Base-by-base conservation (phyloP, 2,888 invertebrate species). In the Xestoiulus laeticollis region DNA sequence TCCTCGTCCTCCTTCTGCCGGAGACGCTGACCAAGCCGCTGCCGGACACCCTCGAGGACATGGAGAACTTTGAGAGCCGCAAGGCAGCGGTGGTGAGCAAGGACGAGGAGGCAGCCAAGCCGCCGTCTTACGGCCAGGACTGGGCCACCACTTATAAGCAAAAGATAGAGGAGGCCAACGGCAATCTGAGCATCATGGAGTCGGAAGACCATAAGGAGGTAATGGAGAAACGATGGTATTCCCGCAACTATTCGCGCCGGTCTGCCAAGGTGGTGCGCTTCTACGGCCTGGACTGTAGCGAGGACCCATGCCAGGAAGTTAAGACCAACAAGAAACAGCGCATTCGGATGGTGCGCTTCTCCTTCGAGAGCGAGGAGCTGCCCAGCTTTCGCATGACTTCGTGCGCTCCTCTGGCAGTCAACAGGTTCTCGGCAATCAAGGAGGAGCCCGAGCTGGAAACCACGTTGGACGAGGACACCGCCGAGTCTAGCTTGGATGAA, bases 1-100 rank as follows among this genome's bases (percentile, higher is more conserved):
- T 88, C 33, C 86, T 89, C 10, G 88, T 88, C 0, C 85, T 89
- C 10, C 85, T 89, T 85, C 84, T 89, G 22, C 89, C 89, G 10
- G 89, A 89, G 68, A 88, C 89, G n/a, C 78, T 83, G n/a, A 59
- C 68, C 43, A 87, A 87, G 33, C 85, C 89, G 16, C 78, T 89
- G 44, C 89, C 89, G 19, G 89, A 89, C 68, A 84, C 87, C 6
- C 43, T 89, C n/a, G 87, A 83, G 10, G 89, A 89, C 19, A 44
- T 84, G 12, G 89, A 89, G 30, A 85, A 87, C 59, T 87, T 87
- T 19, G 85, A 86, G 30, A 86, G 68, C 26, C 48, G 88, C 16
- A 87, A 87, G 48, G 32, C 48, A n/a, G 32, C 59, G 8, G 78
- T 82, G 32, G 43, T 26, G 26, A 43, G 26, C 84, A 78, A 87